These are phyloP conservation scores for Xiphophorus birchmanni DNA, from an alignment of 2,797 vertebrate species.

Conservation along the genomic window DNA sequence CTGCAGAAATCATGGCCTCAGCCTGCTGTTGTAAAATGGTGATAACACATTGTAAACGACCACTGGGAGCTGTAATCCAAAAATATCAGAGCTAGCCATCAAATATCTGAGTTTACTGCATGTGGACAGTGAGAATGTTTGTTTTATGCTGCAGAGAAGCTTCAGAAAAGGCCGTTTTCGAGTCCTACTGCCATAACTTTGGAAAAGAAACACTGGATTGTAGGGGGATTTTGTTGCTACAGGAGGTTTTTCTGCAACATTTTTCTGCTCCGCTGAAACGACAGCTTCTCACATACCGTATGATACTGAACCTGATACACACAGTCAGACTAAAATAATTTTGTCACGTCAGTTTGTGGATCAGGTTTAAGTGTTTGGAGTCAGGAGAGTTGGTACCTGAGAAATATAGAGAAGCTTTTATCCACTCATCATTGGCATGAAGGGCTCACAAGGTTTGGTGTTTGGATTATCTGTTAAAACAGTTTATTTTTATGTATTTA, in stretches of 20 bases:
- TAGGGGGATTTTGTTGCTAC: slow-evolving; percentile 13
- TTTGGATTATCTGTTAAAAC: background rate
- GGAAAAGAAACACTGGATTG: slow-evolving; percentile 58
- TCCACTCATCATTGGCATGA: background rate
- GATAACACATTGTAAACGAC: slow-evolving; percentile 44
- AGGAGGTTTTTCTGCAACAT: slow-evolving; percentile 27
- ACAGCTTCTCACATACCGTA: slow-evolving; percentile 9
- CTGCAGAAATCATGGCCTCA: slow-evolving; percentile 39
- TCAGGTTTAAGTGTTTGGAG: slow-evolving; percentile 4
- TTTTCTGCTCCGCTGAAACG: slow-evolving; percentile 64
- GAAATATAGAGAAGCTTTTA: slow-evolving; percentile 1
- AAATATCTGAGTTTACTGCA: slow-evolving; percentile 19
- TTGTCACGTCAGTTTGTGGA: slow-evolving; percentile 24
- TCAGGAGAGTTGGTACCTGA: background rate
- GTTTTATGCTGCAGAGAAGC: slow-evolving; percentile 14
- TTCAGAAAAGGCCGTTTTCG: slow-evolving; percentile 13
- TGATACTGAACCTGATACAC: slow-evolving; percentile 18
- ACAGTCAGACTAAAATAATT: slow-evolving; percentile 40
- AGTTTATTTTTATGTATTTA: background rate
- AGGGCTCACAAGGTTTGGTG: background rate
- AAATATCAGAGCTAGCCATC: slow-evolving; percentile 24
- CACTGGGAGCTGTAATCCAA: slow-evolving; percentile 28
- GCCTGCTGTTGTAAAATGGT: slow-evolving; percentile 45
- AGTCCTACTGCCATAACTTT: slow-evolving; percentile 7
- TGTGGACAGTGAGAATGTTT: slow-evolving; percentile 6